Base-by-base conservation (phyloP, 92 coral and sea anemone genomes). In the Plumapathes pennacea region DNA sequence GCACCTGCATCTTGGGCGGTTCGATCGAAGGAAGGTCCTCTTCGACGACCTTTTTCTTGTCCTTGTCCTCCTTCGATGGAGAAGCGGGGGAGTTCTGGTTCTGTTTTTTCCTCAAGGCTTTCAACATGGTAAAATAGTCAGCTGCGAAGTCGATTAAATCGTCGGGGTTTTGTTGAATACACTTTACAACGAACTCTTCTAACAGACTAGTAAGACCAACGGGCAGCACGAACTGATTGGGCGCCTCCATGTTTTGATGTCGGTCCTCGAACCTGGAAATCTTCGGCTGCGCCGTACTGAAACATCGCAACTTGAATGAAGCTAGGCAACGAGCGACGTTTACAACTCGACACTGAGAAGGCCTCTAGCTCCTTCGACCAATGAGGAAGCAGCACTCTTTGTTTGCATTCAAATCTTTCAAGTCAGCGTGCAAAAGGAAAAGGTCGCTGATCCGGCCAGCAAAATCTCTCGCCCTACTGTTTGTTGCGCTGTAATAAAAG, bases 121-220 rank as follows among this genome's bases (percentile, higher is more conserved):
- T 71, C 75, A 88, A 72, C 89, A 72, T 78, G 48, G 88, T 80
- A 63, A 94, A 94, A 71, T 94, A 89, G 37, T 94, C 99, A 23
- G 96, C 99, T 24, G 99, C 99, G 60, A 88, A 94, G 32, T 72
- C 96, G 75, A 89, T 90, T 26, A 94, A 46, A 66, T 94, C 96
- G 45, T 72, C 89, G 5, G 99, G 99, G 61, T 94, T 94, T 65
- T 94, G 94, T 57, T 84, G 83, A 70, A 94, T 78, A 29, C 99
- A 94, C 80, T 85, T 83, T 25, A 94, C 99, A 26, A 94, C 99
- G 69, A 94, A 94, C 42, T 74, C 99, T 71, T 94, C 88, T 56
- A 94, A 79, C 75, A 94, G 72, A 36, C 66, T 85, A 43, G 96
- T 81, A 29, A 94, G 83, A 33, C 99, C 99, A 32, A 88, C 82